Evolutionary conservation across 2,888 invertebrate genomes (phyloP), one percentile per base, ranked within the genome.

Genomic region (Tinea semifulvella): DNA sequence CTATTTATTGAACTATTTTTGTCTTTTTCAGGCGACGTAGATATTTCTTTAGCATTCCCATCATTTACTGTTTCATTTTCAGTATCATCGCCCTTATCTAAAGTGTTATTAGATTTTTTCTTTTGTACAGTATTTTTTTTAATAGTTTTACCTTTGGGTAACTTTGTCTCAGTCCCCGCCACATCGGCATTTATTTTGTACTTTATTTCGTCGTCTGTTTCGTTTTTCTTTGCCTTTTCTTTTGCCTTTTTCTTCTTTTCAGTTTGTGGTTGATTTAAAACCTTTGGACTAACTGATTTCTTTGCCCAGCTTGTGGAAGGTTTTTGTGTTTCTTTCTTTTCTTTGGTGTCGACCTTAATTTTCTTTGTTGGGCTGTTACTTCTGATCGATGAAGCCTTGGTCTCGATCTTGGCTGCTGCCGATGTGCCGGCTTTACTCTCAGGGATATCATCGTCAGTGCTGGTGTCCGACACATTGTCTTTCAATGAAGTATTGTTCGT

Each of bases 101-200:
- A 7, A 7, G 5, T 22, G 6, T 22, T 8, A 7, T 5, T 5
- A 22, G 22, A 22, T n/a, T 42, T 42, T 14, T 42, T 42, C 14
- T 31, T 31, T 31, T 31, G 31, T 4, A 4, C 13, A 14, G 14
- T 13, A 17, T 8, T 44, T 55, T 68, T 75, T 53, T 72, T 76
- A 11, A 61, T 44, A 19, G 57, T 61, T 61, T 73, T 66, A 46
- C 57, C 63, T 60, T 77, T 71, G 36, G 63, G 54, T 52, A 58
- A 58, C 59, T 67, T 73, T 2, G 58, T 36, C 28, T 56, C 42
- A 49, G 69, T 75, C 56, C 71, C 72, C 46, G 55, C 53, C 45
- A 60, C 55, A 50, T 65, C 70, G 57, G 67, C 59, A 62, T 71
- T 74, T 50, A 69, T 61, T 74, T 76, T 79, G 72, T 70, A 72